These are phyloP conservation scores for Phalacrocorax brasilianus DNA, from an alignment of 2,113 vertebrate genomes.

Conservation along the genomic window DNA sequence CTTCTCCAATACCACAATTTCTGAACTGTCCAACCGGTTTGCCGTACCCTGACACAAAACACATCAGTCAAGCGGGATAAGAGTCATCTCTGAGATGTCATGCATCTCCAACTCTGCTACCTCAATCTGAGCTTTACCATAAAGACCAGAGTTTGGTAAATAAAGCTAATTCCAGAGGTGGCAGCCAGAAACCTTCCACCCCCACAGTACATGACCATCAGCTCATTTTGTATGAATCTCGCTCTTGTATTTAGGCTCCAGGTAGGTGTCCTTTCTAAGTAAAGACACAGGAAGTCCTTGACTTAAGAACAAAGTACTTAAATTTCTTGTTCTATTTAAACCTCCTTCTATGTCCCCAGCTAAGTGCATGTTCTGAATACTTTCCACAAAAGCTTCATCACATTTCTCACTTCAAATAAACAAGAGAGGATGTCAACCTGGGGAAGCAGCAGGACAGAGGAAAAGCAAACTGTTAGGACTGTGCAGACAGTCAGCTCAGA, in stretches of 20 bases:
- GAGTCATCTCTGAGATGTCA: neutral
- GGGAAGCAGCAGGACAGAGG: neutral
- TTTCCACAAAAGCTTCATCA: neutral
- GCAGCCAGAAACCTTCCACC: neutral
- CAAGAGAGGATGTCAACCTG: neutral
- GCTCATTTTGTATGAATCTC: neutral
- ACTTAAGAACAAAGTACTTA: neutral
- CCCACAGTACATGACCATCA: neutral
- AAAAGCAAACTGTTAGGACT: neutral
- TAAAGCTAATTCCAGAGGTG: neutral
- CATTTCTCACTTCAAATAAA: neutral
- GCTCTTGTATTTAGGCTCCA: neutral
- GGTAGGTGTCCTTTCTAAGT: neutral
- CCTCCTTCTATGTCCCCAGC: neutral
- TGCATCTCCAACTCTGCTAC: neutral
- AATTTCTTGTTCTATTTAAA: neutral
- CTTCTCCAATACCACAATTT: neutral
- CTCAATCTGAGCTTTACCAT: neutral
- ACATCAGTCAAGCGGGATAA: fast-evolving
- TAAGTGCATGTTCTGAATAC: neutral
- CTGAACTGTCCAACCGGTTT: neutral
- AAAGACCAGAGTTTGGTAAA: neutral
- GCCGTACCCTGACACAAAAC: neutral
- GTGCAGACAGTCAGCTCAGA: neutral
- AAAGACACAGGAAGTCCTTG: neutral